phyloP scores from a whole-genome alignment of 2,888 invertebrate species.

The Didymodactylos carnosus region DNA sequence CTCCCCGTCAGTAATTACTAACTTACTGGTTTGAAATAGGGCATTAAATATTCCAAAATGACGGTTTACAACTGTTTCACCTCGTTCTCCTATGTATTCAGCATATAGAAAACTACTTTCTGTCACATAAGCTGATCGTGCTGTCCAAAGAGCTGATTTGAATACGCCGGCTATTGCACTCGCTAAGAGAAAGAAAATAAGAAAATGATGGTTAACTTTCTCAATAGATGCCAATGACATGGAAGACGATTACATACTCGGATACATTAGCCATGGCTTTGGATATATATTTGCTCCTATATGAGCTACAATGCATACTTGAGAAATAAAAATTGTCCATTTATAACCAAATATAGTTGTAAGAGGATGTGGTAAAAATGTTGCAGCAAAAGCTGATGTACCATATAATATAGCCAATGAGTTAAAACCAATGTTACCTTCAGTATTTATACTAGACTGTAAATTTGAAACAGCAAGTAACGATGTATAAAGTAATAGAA shows the following conservation, averaged over 20 bases:
- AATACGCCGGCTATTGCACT: neutral
- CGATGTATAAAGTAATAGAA: neutral
- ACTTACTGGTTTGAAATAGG: conserved; percentile 87
- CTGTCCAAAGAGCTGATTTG: neutral
- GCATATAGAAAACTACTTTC: conserved; percentile 77
- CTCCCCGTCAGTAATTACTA: no score
- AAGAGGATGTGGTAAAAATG: neutral
- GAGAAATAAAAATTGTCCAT: neutral
- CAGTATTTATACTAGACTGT: neutral
- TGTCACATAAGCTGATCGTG: neutral
- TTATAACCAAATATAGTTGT: neutral
- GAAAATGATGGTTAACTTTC: neutral
- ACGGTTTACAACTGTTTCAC: conserved; percentile 74
- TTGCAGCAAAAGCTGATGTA: neutral
- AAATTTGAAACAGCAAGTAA: neutral
- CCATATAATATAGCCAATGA: neutral
- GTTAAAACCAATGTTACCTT: neutral
- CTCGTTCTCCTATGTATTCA: conserved; percentile 52
- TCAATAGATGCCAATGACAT: no score
- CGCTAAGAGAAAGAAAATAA: neutral
- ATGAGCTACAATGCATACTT: neutral
- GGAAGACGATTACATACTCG: no score
- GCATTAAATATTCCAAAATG: conserved; percentile 98
- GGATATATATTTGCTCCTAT: neutral
- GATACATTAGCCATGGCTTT: neutral